phyloP scores from a whole-genome alignment of 2,797 vertebrate genomes.

The Potorous gilbertii region DNA sequence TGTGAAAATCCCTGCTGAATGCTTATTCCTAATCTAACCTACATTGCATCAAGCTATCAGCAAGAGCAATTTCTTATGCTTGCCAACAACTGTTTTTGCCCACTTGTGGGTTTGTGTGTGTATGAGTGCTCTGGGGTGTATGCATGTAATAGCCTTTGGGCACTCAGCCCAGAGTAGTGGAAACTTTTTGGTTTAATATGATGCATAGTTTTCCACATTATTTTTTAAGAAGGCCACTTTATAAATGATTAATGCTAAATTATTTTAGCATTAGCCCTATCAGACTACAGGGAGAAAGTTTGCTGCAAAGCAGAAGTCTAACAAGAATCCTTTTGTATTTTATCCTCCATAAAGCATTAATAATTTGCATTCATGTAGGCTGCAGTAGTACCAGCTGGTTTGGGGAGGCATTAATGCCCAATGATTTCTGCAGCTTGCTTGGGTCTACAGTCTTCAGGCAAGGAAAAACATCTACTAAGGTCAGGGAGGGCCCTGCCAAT shows the following conservation, averaged over 20 bases:
- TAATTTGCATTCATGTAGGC: slow-evolving; percentile 17
- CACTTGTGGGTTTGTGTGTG: not conserved
- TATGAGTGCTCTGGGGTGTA: not conserved
- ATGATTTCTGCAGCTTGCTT: not conserved
- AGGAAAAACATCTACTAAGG: not conserved
- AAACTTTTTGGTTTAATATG: slow-evolving; percentile 18
- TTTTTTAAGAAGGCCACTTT: slow-evolving; percentile 30
- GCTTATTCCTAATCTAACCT: not conserved
- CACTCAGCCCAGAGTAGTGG: not conserved
- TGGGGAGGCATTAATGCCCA: slow-evolving; percentile 32
- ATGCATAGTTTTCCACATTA: slow-evolving; percentile 2
- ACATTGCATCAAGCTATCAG: not conserved
- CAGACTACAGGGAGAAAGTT: slow-evolving; percentile 24
- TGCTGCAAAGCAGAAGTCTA: slow-evolving; percentile 29
- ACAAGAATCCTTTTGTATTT: slow-evolving; percentile 43
- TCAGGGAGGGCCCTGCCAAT: not conserved
- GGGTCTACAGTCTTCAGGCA: slow-evolving; percentile 8
- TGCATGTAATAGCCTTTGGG: not conserved
- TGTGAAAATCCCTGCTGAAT: not conserved
- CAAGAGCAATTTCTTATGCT: not conserved
- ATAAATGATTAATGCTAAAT: slow-evolving; percentile 45
- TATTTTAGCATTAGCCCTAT: slow-evolving; percentile 32
- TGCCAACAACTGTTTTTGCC: not conserved
- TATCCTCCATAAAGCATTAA: slow-evolving; percentile 34
- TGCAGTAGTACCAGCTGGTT: slow-evolving; percentile 6